A percentile compares a stretch with the other conserved stretches of the same genome.
Evolutionary conservation across 2,113 vertebrate genomes (phyloP).

Genomic region (Rhea americana): DNA sequence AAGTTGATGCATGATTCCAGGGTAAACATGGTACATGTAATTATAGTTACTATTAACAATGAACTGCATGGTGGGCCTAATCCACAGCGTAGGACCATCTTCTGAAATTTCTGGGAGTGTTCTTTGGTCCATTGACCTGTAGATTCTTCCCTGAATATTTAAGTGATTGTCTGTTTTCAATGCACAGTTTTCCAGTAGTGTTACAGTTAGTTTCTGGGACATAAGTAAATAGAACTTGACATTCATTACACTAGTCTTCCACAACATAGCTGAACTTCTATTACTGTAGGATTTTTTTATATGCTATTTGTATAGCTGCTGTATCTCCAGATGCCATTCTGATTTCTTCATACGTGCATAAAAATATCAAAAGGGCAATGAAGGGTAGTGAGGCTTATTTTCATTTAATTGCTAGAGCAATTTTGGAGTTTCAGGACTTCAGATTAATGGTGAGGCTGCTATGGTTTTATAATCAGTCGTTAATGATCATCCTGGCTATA

Average conservation of each 20-base stretch:
- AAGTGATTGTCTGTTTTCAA: background rate
- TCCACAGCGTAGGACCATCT: background rate
- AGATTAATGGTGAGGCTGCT: background rate
- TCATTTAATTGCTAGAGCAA: background rate
- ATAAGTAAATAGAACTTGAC: background rate
- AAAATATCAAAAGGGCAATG: background rate
- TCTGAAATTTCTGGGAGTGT: background rate
- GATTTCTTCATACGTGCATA: background rate
- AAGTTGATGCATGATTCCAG: background rate
- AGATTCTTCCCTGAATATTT: background rate
- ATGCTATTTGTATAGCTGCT: background rate
- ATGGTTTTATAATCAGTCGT: background rate
- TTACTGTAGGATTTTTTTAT: background rate
- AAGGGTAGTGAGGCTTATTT: background rate
- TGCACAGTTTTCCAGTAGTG: background rate
- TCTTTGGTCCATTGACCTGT: background rate
- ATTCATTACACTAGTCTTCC: background rate
- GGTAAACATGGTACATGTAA: background rate
- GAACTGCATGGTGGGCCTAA: background rate
- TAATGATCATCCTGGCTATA: background rate
- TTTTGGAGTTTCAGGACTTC: background rate
- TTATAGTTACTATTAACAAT: background rate
- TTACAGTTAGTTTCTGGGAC: background rate
- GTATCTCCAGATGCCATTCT: background rate
- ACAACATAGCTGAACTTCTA: background rate